These are phyloP conservation scores for Anastrepha obliqua DNA, from an alignment of 1,140 invertebrate species.

Conservation along the genomic window DNA sequence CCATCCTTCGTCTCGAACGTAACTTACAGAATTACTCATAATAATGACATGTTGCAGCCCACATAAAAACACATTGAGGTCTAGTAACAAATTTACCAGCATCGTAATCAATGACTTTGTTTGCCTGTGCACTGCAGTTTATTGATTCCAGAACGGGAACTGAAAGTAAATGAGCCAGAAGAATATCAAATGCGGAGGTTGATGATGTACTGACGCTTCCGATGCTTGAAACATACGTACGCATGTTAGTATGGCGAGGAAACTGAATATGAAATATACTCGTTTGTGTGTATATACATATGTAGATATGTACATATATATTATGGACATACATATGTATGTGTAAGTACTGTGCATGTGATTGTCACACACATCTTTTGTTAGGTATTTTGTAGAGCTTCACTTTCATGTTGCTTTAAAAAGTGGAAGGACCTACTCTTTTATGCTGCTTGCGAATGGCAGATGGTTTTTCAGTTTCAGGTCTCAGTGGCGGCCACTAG, in stretches of 20 bases:
- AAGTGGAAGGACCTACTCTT: too few species aligned
- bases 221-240: too few species aligned
- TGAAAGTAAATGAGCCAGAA: neutral
- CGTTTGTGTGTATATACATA: neutral
- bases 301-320: neutral
- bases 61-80: neutral
- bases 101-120: slow-evolving; percentile 1
- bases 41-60: neutral
- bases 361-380: too few species aligned
- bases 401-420: too few species aligned
- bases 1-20: too few species aligned
- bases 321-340: neutral
- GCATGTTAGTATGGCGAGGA: too few species aligned
- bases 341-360: too few species aligned
- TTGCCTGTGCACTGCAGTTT: neutral
- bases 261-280: neutral
- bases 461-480: too few species aligned
- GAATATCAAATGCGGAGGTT: neutral
- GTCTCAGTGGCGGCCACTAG: too few species aligned
- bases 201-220: neutral
- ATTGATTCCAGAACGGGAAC: neutral
- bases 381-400: too few species aligned
- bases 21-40: neutral
- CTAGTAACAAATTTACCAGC: neutral
- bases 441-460: too few species aligned